phyloP scores from a whole-genome alignment of 2,888 invertebrate species.

The Flexamia atlantica region DNA sequence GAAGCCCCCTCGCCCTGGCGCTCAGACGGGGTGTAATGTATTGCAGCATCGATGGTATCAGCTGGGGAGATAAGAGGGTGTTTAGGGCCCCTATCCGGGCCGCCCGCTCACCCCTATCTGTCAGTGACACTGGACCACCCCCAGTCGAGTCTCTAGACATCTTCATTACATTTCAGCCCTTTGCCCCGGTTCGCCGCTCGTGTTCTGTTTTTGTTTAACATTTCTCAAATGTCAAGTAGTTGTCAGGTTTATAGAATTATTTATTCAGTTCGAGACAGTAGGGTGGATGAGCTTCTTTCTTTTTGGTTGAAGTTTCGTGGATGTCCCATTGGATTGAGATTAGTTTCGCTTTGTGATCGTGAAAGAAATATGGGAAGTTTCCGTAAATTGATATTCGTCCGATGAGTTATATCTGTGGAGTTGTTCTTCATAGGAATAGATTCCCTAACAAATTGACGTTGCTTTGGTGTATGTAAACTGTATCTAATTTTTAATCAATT shows the following conservation, averaged over 20 bases:
- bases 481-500: no score
- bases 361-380: no score
- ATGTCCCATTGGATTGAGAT: no score
- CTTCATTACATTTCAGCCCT: slow-evolving; percentile 53
- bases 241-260: slow-evolving; percentile 39
- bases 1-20: background rate
- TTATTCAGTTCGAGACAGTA: background rate
- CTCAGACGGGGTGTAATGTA: slow-evolving; percentile 11
- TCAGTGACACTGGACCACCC: slow-evolving; percentile 35
- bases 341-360: no score
- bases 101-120: slow-evolving; percentile 35
- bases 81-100: slow-evolving; percentile 47
- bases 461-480: no score
- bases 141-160: background rate
- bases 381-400: no score
- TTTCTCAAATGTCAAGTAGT: slow-evolving; percentile 23
- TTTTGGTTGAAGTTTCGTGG: no score
- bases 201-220: slow-evolving; percentile 54
- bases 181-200: slow-evolving; percentile 20
- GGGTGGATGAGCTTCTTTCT: background rate
- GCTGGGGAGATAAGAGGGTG: slow-evolving; percentile 32
- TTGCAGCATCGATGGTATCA: slow-evolving; percentile 30
- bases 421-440: no score
- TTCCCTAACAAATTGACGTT: no score
- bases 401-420: no score